Percentiles rank a stretch among this genome's conserved stretches.
phyloP scores from a whole-genome alignment of 2,113 vertebrate genomes.

The Microcebus murinus region DNA sequence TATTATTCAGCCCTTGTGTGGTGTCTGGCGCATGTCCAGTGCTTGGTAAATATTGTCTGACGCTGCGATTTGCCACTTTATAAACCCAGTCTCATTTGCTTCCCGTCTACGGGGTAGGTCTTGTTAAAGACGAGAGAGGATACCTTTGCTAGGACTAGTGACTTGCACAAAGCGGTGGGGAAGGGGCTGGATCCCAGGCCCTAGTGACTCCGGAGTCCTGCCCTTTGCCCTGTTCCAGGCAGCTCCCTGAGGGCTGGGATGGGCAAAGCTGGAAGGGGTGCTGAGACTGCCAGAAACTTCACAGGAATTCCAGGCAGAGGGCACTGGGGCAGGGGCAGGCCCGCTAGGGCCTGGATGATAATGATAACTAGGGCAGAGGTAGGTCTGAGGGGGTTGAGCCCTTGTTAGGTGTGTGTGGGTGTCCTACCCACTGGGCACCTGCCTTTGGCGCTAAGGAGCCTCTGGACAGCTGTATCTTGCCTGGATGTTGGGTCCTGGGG shows the following conservation, averaged over 20 bases:
- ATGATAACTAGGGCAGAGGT: constrained; percentile 53
- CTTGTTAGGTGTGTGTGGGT: too few species aligned
- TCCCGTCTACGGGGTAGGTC: not conserved
- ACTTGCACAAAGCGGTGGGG: not conserved
- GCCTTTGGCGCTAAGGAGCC: constrained; percentile 26
- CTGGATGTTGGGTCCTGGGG: constrained; percentile 1
- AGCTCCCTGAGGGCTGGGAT: not conserved
- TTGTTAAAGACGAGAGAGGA: not conserved
- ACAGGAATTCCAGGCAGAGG: constrained; percentile 58
- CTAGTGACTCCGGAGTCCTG: not conserved
- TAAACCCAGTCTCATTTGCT: not conserved
- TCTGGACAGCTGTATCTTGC: not conserved
- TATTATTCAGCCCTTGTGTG: not conserved
- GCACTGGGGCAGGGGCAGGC: constrained; percentile 54
- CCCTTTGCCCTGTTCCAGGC: constrained; percentile 23
- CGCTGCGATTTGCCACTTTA: not conserved
- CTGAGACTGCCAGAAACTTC: constrained; percentile 29
- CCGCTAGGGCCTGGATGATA: not conserved
- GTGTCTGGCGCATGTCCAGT: not conserved
- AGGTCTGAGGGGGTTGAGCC: not conserved
- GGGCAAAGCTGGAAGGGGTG: not conserved
- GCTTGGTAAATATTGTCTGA: not conserved
- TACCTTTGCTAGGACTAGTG: not conserved
- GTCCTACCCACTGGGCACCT: not conserved
- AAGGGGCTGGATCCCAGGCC: not conserved